phyloP scores from a whole-genome alignment of 2,113 vertebrate species.

The Maccullochella peelii region DNA sequence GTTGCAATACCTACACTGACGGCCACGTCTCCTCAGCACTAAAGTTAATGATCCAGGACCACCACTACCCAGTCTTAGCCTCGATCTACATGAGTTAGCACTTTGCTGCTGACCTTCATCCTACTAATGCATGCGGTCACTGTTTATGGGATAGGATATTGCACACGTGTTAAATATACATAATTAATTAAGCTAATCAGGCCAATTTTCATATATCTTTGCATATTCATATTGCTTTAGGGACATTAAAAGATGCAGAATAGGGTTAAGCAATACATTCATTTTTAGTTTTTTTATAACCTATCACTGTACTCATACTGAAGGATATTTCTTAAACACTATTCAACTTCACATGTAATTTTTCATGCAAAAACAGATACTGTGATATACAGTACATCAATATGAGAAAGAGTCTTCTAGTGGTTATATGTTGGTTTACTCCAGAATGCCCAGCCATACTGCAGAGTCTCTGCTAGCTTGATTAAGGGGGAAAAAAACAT shows the following conservation, averaged over 20 bases:
- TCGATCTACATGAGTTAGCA: conserved; percentile 62
- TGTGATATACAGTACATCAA: not conserved
- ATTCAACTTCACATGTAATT: not conserved
- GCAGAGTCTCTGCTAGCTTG: not conserved
- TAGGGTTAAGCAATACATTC: not conserved
- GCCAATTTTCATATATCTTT: conserved; percentile 8
- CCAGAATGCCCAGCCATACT: not conserved
- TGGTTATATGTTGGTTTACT: not conserved
- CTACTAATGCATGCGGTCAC: conserved; percentile 18
- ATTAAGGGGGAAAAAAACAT: conserved; percentile 6
- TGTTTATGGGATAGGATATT: not conserved
- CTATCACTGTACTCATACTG: not conserved
- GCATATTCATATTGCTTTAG: conserved; percentile 11
- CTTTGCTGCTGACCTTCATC: conserved; percentile 71
- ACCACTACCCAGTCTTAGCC: conserved; percentile 25
- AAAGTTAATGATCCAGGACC: conserved; percentile 78
- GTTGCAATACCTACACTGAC: conserved; percentile 14
- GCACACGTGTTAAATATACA: not conserved
- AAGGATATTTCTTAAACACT: not conserved
- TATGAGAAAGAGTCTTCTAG: not conserved
- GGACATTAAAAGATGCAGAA: not conserved
- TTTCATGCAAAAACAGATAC: not conserved
- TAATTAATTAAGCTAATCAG: conserved; percentile 18
- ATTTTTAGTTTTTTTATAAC: not conserved
- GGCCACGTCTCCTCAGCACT: conserved; percentile 68